A percentile compares a stretch with the other conserved stretches of the same genome.
Evolutionary conservation across 1,140 invertebrate species (phyloP).

Genomic region (Neodiprion fabricii): DNA sequence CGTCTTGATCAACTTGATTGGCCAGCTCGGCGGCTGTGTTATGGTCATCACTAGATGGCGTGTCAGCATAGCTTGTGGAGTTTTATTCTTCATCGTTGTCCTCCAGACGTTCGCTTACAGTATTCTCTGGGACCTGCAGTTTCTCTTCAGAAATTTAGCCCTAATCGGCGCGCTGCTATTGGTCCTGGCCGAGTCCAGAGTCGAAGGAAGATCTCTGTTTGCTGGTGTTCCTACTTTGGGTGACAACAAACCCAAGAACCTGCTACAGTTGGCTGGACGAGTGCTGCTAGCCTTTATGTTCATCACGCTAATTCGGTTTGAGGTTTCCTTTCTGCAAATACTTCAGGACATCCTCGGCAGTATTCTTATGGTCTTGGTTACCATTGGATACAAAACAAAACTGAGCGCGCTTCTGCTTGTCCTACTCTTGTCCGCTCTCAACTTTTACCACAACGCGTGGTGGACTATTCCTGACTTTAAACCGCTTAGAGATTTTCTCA

Average conservation of each 20-base stretch:
- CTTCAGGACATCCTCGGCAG: conserved; percentile 86
- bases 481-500: conserved; percentile 97
- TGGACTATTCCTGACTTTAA: conserved; percentile 95
- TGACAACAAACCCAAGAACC: conserved; percentile 98
- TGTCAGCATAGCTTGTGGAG: conserved; percentile 93
- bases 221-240: conserved; percentile 97
- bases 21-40: conserved; percentile 93
- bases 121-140: conserved; percentile 98
- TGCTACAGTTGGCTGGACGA: conserved; percentile 94
- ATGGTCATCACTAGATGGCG: conserved; percentile 94
- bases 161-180: conserved; percentile 94
- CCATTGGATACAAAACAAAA: conserved; percentile 98
- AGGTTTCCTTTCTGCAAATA: conserved; percentile 89
- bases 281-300: conserved; percentile 99
- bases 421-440: conserved; percentile 86
- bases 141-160: conserved; percentile 93
- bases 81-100: conserved; percentile 96
- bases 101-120: conserved; percentile 97
- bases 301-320: conserved; percentile 93
- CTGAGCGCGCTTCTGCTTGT: conserved; percentile 95
- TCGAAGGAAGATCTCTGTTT: conserved; percentile 92
- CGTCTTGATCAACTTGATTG: conserved; percentile 91
- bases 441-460: conserved; percentile 98
- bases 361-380: conserved; percentile 94
- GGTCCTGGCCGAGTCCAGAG: conserved; percentile 92